These are phyloP conservation scores for Drosophila equinoxialis DNA, from an alignment of 1,140 invertebrate species.

Conservation along the genomic window DNA sequence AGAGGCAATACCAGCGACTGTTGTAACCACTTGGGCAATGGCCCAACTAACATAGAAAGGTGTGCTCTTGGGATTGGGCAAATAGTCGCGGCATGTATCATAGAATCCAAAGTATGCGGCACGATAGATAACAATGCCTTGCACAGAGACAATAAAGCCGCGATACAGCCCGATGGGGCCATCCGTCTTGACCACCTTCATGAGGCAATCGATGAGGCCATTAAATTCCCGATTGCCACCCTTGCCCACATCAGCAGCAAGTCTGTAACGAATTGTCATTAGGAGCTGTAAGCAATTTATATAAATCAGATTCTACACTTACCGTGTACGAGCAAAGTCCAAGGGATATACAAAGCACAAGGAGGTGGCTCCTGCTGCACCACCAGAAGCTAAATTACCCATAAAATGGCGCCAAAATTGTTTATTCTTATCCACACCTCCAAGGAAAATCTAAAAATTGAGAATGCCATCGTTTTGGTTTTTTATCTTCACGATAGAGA, in stretches of 20 bases:
- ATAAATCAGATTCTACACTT: conserved; percentile 18
- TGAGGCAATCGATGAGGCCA: conserved; percentile 92
- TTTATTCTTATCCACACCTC: conserved; percentile 91
- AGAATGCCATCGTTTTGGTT: too few species aligned
- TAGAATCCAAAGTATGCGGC: conserved; percentile 95
- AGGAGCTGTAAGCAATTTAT: background rate
- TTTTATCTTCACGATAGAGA: too few species aligned
- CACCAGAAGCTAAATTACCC: conserved; percentile 95
- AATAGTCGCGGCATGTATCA: conserved; percentile 90
- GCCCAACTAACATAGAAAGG: conserved; percentile 84
- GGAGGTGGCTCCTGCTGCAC: conserved; percentile 95
- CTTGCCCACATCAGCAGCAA: conserved; percentile 93
- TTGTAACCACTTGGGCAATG: conserved; percentile 89
- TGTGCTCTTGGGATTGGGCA: conserved; percentile 93
- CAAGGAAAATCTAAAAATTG: conserved; percentile 71
- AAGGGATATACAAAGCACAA: conserved; percentile 97
- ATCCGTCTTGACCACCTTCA: conserved; percentile 93
- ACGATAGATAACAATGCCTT: conserved; percentile 94
- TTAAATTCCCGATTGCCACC: conserved; percentile 91
- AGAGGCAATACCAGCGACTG: conserved; percentile 92
- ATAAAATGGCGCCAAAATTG: conserved; percentile 93
- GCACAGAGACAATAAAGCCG: conserved; percentile 95
- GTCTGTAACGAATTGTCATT: conserved; percentile 45
- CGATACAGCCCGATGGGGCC: conserved; percentile 93
- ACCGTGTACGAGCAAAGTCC: conserved; percentile 94